Percentiles rank a stretch among this genome's conserved stretches.
Conservation (phyloP, 2,888 invertebrate genomes). For the Alitta virens region DNA sequence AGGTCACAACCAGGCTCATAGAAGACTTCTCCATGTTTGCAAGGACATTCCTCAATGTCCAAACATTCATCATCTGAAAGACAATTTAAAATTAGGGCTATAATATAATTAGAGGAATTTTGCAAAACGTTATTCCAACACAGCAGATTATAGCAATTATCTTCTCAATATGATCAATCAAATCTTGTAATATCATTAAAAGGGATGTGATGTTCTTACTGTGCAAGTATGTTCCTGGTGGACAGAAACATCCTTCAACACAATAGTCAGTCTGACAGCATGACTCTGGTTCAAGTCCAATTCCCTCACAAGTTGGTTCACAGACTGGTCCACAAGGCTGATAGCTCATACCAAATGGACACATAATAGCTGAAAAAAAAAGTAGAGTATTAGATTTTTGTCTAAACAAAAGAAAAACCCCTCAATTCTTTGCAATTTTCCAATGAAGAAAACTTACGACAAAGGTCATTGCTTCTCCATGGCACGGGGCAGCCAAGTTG, state of each 20-base stretch:
- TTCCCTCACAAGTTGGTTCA: constrained; percentile 69
- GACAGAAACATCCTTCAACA: constrained; percentile 49
- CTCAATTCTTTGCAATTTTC: too few species aligned
- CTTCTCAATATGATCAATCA: too few species aligned
- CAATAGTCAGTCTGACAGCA: constrained; percentile 36
- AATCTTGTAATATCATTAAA: too few species aligned
- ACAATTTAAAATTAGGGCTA: too few species aligned
- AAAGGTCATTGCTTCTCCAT: constrained; percentile 79
- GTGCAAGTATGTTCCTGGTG: constrained; percentile 33
- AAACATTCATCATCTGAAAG: not conserved
- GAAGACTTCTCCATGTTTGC: not conserved
- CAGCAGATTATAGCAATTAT: too few species aligned
- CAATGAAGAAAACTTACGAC: constrained; percentile 69
- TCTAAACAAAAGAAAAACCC: too few species aligned
- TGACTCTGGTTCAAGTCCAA: constrained; percentile 28
- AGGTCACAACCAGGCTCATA: not conserved
- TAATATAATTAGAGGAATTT: too few species aligned
- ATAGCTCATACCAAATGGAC: constrained; percentile 79
- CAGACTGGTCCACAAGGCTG: constrained; percentile 79
- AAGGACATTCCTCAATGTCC: not conserved
- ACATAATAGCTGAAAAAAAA: constrained; percentile 74
- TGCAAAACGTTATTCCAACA: too few species aligned
- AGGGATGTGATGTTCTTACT: constrained; percentile 27
- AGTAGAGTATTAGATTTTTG: too few species aligned
- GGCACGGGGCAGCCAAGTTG: constrained; percentile 71